Evolutionary conservation across 2,888 invertebrate species (phyloP).

Genomic region (Ferdinandea cuprea): DNA sequence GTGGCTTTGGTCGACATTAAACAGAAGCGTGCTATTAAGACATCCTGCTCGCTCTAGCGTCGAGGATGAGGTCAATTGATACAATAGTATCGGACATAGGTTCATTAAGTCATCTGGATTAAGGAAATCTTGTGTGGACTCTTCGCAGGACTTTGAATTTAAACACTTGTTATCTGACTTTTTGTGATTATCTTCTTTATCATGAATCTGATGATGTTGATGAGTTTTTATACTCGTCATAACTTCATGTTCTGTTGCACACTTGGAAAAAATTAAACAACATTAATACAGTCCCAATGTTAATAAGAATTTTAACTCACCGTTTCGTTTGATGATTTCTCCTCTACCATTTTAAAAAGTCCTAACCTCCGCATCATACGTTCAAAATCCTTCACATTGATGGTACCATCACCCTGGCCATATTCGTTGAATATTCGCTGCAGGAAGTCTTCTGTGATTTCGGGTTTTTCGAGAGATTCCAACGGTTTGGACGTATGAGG

Average conservation of each 20-base stretch:
- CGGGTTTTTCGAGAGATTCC: constrained; percentile 79
- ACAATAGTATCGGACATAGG: constrained; percentile 88
- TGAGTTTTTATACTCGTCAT: constrained; percentile 59
- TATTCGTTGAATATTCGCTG: constrained; percentile 87
- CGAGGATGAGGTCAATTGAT: constrained; percentile 86
- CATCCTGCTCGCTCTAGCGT: constrained; percentile 85
- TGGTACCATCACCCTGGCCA: constrained; percentile 86
- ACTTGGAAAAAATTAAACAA: constrained; percentile 29
- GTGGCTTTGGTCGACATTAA: constrained; percentile 76
- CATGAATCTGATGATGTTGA: constrained; percentile 48
- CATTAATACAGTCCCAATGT: neutral
- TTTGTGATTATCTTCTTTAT: constrained; percentile 46
- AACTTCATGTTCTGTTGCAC: constrained; percentile 60
- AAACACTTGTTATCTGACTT: constrained; percentile 39
- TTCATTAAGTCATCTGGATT: constrained; percentile 80
- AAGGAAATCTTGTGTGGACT: constrained; percentile 67
- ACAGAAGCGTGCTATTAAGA: constrained; percentile 82
- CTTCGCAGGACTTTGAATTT: constrained; percentile 39
- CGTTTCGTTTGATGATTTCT: constrained; percentile 60
- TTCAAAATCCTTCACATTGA: constrained; percentile 88
- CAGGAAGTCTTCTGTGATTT: constrained; percentile 86
- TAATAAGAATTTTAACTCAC: constrained; percentile 7
- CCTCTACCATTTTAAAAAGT: constrained; percentile 84
- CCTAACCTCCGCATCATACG: constrained; percentile 86
- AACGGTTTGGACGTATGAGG: constrained; percentile 75